Evolutionary conservation across 2,888 invertebrate species (phyloP).

Genomic region (Eupithecia dodoneata): DNA sequence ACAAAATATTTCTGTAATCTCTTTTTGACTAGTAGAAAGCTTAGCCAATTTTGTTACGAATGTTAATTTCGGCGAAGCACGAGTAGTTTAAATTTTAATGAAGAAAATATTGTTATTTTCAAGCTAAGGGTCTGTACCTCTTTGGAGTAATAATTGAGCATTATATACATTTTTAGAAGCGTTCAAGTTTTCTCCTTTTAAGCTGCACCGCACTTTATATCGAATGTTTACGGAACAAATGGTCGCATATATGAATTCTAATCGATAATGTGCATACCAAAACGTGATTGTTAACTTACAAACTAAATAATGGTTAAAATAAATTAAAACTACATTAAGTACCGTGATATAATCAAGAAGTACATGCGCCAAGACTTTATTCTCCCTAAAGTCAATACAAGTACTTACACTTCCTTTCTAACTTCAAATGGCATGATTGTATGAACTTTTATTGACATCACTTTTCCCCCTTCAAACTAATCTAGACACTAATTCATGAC

Average conservation of each 20-base stretch:
- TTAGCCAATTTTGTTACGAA: conserved; percentile 64
- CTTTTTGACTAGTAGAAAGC: conserved; percentile 75
- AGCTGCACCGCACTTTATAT: conserved; percentile 71
- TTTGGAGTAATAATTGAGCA: conserved; percentile 54
- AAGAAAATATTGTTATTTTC: conserved; percentile 35
- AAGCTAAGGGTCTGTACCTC: conserved; percentile 12
- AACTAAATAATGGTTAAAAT: conserved; percentile 73
- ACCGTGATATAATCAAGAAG: conserved; percentile 62
- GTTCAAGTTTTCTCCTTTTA: conserved; percentile 62
- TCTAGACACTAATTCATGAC: conserved; percentile 54
- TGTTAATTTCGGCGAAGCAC: conserved; percentile 56
- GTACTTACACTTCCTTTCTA: conserved; percentile 67
- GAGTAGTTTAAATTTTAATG: conserved; percentile 47
- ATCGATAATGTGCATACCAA: conserved; percentile 39
- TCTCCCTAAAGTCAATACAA: conserved; percentile 80
- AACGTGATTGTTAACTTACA: conserved; percentile 59
- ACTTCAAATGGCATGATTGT: conserved; percentile 43
- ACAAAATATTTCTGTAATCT: conserved; percentile 77
- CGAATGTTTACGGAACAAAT: conserved; percentile 40
- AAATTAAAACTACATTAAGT: conserved; percentile 68
- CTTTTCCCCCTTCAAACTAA: conserved; percentile 50
- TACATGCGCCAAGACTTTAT: conserved; percentile 82
- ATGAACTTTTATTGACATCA: conserved; percentile 52
- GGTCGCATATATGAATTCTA: conserved; percentile 21
- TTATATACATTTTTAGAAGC: conserved; percentile 69